Conservation (phyloP, 2,888 invertebrate genomes). For the Agrypnus murinus region DNA sequence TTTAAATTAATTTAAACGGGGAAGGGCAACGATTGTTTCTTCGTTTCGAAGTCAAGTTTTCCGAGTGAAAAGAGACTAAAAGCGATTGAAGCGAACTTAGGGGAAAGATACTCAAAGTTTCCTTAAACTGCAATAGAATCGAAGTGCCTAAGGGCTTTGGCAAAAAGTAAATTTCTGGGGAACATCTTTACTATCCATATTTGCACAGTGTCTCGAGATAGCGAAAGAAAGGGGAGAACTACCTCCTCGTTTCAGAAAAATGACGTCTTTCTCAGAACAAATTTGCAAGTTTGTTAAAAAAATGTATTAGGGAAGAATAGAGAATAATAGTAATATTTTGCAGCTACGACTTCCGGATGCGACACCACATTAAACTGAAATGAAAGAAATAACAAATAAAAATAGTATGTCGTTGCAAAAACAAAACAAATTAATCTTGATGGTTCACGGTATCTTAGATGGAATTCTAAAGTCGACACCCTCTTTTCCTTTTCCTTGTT, state of each 20-base stretch:
- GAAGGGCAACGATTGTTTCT: too few species aligned
- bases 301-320: background rate
- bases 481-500: constrained; percentile 16
- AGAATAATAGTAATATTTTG: constrained; percentile 13
- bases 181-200: constrained; percentile 38
- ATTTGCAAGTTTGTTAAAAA: constrained; percentile 23
- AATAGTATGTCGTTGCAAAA: constrained; percentile 24
- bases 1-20: background rate
- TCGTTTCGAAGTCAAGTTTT: too few species aligned
- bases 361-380: constrained; percentile 24
- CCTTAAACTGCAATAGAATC: constrained; percentile 34
- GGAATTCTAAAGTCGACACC: constrained; percentile 29
- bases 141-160: constrained; percentile 33
- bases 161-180: constrained; percentile 37
- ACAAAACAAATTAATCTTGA: constrained; percentile 32
- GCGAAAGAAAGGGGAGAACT: constrained; percentile 1
- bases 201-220: constrained; percentile 28
- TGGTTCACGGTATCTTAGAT: constrained; percentile 22
- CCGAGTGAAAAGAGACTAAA: background rate
- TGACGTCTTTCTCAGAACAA: constrained; percentile 9
- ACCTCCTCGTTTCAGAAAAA: background rate
- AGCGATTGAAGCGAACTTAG: constrained; percentile 32
- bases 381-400: constrained; percentile 24
- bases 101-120: constrained; percentile 19
- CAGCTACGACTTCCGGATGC: constrained; percentile 20